Conservation (phyloP, 2,888 invertebrate species). For the Lasius platythorax region DNA sequence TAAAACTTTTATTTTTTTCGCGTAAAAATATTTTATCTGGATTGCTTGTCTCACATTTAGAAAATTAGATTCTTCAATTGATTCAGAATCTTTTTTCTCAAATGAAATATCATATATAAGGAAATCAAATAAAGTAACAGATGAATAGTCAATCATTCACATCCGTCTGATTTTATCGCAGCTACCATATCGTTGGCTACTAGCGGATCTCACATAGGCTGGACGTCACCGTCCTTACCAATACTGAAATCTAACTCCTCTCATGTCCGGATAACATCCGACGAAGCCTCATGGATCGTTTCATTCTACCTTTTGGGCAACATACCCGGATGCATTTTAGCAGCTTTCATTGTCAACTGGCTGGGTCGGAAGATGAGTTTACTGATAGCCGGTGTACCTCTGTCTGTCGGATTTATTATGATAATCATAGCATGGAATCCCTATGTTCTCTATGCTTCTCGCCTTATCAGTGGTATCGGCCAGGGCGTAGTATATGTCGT, state of each 20-base stretch:
- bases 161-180: constrained; percentile 55
- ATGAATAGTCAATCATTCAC: background rate
- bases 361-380: constrained; percentile 88
- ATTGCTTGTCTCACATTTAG: background rate
- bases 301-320: constrained; percentile 88
- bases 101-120: background rate
- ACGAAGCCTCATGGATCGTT: constrained; percentile 86
- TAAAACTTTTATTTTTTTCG: background rate
- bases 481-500: constrained; percentile 89
- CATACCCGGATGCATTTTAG: constrained; percentile 87
- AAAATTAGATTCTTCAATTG: background rate
- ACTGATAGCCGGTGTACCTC: constrained; percentile 87
- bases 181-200: constrained; percentile 82
- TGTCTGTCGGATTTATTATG: constrained; percentile 88
- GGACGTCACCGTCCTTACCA: constrained; percentile 85
- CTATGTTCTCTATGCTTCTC: constrained; percentile 87
- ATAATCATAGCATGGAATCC: constrained; percentile 88
- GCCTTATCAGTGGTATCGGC: constrained; percentile 89
- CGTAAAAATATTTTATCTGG: background rate
- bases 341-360: constrained; percentile 88
- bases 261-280: constrained; percentile 80
- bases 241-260: constrained; percentile 79
- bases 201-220: constrained; percentile 84
- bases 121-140: background rate
- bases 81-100: background rate